These are phyloP conservation scores for Aphis gossypii DNA, from an alignment of 1,140 invertebrate species.

Conservation along the genomic window DNA sequence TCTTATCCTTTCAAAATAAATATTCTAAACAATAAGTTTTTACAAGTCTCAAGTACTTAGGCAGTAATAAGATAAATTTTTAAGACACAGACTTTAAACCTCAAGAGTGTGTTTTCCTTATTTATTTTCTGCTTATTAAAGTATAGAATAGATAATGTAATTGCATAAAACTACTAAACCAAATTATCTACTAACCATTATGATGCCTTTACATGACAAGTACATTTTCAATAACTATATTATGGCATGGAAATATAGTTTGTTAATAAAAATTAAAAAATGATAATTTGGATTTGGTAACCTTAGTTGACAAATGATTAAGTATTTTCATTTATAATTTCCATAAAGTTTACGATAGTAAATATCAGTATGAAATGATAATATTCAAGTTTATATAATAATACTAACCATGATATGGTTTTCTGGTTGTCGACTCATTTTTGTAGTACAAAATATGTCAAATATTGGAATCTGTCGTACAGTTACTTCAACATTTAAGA, in stretches of 20 bases:
- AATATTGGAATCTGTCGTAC: not conserved
- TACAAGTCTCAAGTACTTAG: not conserved
- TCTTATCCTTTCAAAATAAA: not conserved
- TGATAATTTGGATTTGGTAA: not conserved
- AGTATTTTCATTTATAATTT: not conserved
- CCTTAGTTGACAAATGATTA: too few relatives aligned
- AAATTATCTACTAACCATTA: not conserved
- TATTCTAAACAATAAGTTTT: not conserved
- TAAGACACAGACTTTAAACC: not conserved
- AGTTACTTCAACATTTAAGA: not conserved
- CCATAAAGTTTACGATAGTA: not conserved
- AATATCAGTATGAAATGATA: not conserved
- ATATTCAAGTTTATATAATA: not conserved
- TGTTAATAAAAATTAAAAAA: not conserved
- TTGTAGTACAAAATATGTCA: not conserved
- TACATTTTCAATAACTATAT: not conserved
- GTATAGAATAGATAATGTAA: not conserved
- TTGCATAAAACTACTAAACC: not conserved
- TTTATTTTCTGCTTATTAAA: not conserved
- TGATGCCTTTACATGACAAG: not conserved
- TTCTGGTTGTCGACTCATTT: constrained; percentile 40
- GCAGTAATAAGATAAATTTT: not conserved
- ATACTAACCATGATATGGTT: constrained; percentile 48
- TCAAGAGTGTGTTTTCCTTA: not conserved
- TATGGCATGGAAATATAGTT: not conserved